phyloP scores from a whole-genome alignment of 2,888 invertebrate species.

The Cylindroiulus punctatus region DNA sequence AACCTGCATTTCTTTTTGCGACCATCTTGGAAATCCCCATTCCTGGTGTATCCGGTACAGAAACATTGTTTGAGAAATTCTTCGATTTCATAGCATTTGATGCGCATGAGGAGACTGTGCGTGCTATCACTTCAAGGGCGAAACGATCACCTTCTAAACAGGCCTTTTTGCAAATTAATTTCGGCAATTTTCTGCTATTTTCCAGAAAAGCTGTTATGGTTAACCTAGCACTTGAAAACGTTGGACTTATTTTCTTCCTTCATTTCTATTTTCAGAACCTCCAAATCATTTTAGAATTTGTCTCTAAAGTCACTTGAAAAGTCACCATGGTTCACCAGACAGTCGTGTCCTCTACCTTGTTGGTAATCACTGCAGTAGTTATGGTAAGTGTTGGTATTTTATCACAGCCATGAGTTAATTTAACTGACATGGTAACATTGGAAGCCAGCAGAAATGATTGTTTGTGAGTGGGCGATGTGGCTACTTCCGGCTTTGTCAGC shows the following conservation, averaged over 20 bases:
- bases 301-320: neutral
- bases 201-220: too few species aligned
- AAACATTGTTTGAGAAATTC: neutral
- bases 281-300: neutral
- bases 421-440: too few species aligned
- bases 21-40: neutral
- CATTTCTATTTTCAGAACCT: neutral
- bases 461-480: too few species aligned
- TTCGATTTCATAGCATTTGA: neutral
- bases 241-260: neutral
- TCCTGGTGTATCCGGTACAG: neutral
- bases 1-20: neutral
- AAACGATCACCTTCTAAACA: neutral
- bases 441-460: too few species aligned
- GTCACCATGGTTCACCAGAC: neutral
- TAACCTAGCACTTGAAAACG: too few species aligned
- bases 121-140: neutral
- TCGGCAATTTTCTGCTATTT: too few species aligned
- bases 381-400: neutral
- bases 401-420: too few species aligned
- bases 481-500: too few species aligned
- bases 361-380: neutral
- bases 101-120: conserved; percentile 2
- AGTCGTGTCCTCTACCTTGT: neutral
- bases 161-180: too few species aligned